Evolutionary conservation across 2,888 invertebrate species (phyloP).

Genomic region (Habroteleia sp.): DNA sequence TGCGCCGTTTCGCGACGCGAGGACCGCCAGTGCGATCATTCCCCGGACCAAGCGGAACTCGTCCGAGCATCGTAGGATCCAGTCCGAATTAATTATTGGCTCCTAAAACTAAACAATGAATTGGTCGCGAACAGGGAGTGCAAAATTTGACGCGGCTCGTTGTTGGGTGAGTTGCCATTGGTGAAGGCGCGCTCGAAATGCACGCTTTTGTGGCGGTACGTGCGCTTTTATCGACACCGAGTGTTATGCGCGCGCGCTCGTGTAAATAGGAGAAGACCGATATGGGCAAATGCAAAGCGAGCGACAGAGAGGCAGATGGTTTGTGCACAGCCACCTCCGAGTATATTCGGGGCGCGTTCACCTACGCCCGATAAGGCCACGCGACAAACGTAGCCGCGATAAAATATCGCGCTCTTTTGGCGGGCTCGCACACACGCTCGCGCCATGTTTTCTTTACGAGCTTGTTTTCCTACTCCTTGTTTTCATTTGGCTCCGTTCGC

Average conservation of each 20-base stretch:
- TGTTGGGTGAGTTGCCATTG: constrained; percentile 68
- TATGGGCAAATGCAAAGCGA: neutral
- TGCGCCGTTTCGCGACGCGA: no score
- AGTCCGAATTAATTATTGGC: no score
- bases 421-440: constrained; percentile 6
- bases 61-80: no score
- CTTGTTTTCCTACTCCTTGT: constrained; percentile 62
- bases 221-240: constrained; percentile 76
- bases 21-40: no score
- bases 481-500: constrained; percentile 46
- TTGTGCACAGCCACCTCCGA: constrained; percentile 33
- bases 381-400: constrained; percentile 63
- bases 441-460: constrained; percentile 59
- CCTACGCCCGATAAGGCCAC: constrained; percentile 62
- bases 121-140: no score
- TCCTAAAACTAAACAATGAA: no score
- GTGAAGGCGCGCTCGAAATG: constrained; percentile 77
- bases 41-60: no score
- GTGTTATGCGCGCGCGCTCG: constrained; percentile 66
- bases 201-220: constrained; percentile 70
- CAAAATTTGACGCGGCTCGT: no score
- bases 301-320: constrained; percentile 8
- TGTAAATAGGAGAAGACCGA: constrained; percentile 46
- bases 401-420: constrained; percentile 54
- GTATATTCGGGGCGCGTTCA: constrained; percentile 55